Percentiles rank a stretch among this genome's conserved stretches.
Conservation (phyloP, 2,888 invertebrate species). For the Caenorhabditis auriculariae region DNA sequence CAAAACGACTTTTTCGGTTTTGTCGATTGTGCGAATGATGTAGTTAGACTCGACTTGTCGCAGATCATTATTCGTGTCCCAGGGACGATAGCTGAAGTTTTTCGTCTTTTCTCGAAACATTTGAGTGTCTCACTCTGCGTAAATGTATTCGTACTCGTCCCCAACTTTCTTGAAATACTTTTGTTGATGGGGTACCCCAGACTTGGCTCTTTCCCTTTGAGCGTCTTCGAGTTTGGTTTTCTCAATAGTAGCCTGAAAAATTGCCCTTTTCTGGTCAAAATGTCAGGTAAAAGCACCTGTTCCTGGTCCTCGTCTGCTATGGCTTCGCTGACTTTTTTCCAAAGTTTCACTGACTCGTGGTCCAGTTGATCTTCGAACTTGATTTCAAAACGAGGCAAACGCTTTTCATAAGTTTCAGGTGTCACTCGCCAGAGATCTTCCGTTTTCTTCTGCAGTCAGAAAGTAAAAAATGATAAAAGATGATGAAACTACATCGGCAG, state of each 20-base stretch:
- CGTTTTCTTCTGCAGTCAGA: constrained; percentile 60
- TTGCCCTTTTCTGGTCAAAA: too few species aligned
- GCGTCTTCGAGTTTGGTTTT: constrained; percentile 83
- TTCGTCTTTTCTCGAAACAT: not conserved
- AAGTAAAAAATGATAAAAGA: not conserved
- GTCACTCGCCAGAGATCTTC: constrained; percentile 75
- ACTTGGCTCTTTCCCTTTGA: constrained; percentile 69
- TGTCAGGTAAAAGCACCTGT: too few species aligned
- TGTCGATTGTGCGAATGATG: constrained; percentile 38
- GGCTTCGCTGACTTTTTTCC: constrained; percentile 84
- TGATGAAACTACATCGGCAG: constrained; percentile 10
- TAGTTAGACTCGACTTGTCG: constrained; percentile 76
- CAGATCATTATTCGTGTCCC: constrained; percentile 83
- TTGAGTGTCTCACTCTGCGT: constrained; percentile 71
- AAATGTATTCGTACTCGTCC: constrained; percentile 76
- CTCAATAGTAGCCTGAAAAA: constrained; percentile 85
- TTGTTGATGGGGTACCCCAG: constrained; percentile 73
- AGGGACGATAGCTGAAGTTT: constrained; percentile 73
- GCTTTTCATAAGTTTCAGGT: constrained; percentile 73
- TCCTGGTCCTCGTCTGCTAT: constrained; percentile 79
- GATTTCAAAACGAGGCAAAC: constrained; percentile 79
- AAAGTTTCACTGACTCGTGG: constrained; percentile 83
- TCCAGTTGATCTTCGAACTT: constrained; percentile 77
- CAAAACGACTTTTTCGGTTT: too few species aligned
- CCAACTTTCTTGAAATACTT: constrained; percentile 68